Percentiles rank a stretch among this genome's conserved stretches.
These are phyloP conservation scores for Metellina segmentata DNA, from an alignment of 2,888 invertebrate genomes.

Conservation along the genomic window DNA sequence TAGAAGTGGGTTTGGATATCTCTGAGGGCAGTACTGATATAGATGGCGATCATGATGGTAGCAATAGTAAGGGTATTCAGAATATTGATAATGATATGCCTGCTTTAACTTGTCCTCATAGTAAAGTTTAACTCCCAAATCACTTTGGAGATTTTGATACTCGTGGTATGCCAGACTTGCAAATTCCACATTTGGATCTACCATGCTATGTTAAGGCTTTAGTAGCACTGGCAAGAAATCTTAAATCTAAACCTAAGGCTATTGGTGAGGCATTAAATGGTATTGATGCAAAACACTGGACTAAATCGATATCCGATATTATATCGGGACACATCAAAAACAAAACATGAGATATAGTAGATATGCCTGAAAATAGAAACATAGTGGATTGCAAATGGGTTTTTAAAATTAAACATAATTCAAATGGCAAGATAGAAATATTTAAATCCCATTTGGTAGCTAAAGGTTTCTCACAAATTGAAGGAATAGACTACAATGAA, in stretches of 20 bases:
- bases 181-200: conserved; percentile 32
- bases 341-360: conserved; percentile 77
- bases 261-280: conserved; percentile 24
- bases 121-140: not conserved
- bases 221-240: not conserved
- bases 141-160: not conserved
- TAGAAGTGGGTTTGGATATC: no score
- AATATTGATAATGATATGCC: not conserved
- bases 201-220: conserved; percentile 5
- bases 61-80: not conserved
- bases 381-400: no score
- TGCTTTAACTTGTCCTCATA: not conserved
- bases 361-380: conserved; percentile 65
- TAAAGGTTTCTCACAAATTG: conserved; percentile 77
- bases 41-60: not conserved
- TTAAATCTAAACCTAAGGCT: conserved; percentile 54
- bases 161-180: not conserved
- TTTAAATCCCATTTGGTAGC: conserved; percentile 78
- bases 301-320: conserved; percentile 67
- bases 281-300: conserved; percentile 69
- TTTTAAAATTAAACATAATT: conserved; percentile 76
- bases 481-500: no score
- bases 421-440: conserved; percentile 74
- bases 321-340: conserved; percentile 71
- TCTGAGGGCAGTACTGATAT: no score